Evolutionary conservation across 2,888 invertebrate genomes (phyloP).

Genomic region (Ferrisia virgata): DNA sequence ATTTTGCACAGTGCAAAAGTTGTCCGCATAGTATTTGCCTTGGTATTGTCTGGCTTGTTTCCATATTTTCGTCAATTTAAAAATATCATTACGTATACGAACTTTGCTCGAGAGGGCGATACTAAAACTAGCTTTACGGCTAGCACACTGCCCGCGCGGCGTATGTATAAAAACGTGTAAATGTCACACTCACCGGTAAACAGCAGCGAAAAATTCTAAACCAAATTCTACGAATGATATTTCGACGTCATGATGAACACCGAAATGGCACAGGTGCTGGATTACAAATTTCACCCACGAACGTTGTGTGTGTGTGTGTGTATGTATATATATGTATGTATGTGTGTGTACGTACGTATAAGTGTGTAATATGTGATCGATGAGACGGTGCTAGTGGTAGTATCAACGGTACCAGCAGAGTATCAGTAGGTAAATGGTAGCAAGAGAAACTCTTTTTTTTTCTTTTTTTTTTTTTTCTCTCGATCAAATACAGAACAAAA

Average conservation of each 20-base stretch:
- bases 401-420: no score
- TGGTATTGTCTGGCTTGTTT: conserved; percentile 6
- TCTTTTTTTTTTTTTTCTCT: no score
- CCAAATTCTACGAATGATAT: not conserved
- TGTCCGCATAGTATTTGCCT: not conserved
- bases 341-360: no score
- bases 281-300: not conserved
- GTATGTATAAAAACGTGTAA: not conserved
- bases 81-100: not conserved
- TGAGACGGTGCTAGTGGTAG: no score
- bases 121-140: not conserved
- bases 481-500: not conserved
- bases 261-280: not conserved
- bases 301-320: no score
- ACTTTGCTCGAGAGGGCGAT: not conserved
- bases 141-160: not conserved
- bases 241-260: not conserved
- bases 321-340: no score
- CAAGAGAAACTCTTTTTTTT: no score
- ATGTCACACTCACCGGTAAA: conserved; percentile 25
- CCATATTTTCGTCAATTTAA: conserved; percentile 4
- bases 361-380: no score
- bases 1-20: not conserved
- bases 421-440: no score
- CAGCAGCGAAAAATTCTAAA: not conserved